Percentiles rank a stretch among this genome's conserved stretches.
Conservation (phyloP, 1,140 invertebrate species). For the Chironomus tepperi region DNA sequence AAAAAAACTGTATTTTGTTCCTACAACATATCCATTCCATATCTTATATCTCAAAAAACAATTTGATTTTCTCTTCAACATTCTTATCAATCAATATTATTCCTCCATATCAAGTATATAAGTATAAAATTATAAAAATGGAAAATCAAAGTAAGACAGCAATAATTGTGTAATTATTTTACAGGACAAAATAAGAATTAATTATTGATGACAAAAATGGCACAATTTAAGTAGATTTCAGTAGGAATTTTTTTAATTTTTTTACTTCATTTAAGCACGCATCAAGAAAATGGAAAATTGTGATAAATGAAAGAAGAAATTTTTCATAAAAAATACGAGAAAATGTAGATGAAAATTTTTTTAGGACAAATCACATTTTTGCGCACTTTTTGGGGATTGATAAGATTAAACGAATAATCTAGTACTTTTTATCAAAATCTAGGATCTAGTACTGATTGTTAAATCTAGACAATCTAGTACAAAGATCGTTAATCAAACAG, state of each 20-base stretch:
- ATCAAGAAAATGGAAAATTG: slow-evolving; percentile 2
- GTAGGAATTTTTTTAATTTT: neutral
- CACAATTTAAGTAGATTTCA: slow-evolving; percentile 14
- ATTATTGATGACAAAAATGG: neutral
- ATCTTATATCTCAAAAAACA: neutral
- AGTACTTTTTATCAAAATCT: no score
- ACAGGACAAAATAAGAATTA: neutral
- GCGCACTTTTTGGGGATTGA: no score
- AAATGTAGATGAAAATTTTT: neutral
- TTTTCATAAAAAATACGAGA: neutral
- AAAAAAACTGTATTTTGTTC: neutral
- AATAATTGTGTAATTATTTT: slow-evolving; percentile 2
- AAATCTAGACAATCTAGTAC: no score
- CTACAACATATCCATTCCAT: neutral
- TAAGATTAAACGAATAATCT: no score
- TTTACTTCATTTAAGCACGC: neutral
- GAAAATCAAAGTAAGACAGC: neutral
- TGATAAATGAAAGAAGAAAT: neutral
- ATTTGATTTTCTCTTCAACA: neutral
- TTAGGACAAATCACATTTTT: neutral
- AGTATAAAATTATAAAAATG: neutral
- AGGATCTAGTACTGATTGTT: no score
- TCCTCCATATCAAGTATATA: neutral
- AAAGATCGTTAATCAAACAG: no score
- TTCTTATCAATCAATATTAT: neutral